Percentiles rank a stretch among this genome's conserved stretches.
Evolutionary conservation across 1,140 invertebrate species (phyloP).

Genomic region (Neodiprion fabricii): DNA sequence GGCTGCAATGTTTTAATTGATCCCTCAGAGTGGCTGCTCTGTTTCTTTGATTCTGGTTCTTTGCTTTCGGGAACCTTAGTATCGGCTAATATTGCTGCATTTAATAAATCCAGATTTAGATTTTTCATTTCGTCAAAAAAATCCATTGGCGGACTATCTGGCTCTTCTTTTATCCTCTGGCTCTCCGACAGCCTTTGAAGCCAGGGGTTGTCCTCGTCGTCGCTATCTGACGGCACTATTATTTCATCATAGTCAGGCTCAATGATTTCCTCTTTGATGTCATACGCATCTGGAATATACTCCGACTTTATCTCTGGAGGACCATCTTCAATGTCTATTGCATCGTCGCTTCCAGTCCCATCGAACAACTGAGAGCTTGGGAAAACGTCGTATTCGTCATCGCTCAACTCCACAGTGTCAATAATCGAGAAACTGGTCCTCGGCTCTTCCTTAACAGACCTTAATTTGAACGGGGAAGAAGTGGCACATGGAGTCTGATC

Average conservation of each 20-base stretch:
- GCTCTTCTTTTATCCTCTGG: slow-evolving; percentile 25
- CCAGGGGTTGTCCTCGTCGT: slow-evolving; percentile 38
- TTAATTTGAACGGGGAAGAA: slow-evolving; percentile 29
- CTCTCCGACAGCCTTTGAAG: slow-evolving; percentile 32
- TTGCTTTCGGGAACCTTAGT: background rate
- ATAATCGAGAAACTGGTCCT: slow-evolving; percentile 33
- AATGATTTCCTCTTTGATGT: slow-evolving; percentile 10
- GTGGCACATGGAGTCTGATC: background rate
- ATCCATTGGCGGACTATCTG: background rate
- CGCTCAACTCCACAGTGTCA: slow-evolving; percentile 39
- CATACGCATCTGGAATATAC: background rate
- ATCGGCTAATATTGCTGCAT: background rate
- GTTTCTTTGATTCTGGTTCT: background rate
- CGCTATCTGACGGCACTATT: slow-evolving; percentile 39
- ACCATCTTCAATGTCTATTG: slow-evolving; percentile 8
- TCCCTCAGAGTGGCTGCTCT: too few relatives aligned
- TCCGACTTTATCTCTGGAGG: slow-evolving; percentile 30
- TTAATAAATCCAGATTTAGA: too few relatives aligned
- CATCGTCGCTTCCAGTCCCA: slow-evolving; percentile 17
- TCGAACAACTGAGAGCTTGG: slow-evolving; percentile 44
- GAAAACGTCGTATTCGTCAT: slow-evolving; percentile 39
- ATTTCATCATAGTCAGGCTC: slow-evolving; percentile 31
- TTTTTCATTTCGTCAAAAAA: too few relatives aligned
- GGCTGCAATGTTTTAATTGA: too few relatives aligned
- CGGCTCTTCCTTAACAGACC: slow-evolving; percentile 22